A percentile compares a stretch with the other conserved stretches of the same genome.
These are phyloP conservation scores for Harmothoe impar DNA, from an alignment of 2,888 invertebrate species.

Conservation along the genomic window DNA sequence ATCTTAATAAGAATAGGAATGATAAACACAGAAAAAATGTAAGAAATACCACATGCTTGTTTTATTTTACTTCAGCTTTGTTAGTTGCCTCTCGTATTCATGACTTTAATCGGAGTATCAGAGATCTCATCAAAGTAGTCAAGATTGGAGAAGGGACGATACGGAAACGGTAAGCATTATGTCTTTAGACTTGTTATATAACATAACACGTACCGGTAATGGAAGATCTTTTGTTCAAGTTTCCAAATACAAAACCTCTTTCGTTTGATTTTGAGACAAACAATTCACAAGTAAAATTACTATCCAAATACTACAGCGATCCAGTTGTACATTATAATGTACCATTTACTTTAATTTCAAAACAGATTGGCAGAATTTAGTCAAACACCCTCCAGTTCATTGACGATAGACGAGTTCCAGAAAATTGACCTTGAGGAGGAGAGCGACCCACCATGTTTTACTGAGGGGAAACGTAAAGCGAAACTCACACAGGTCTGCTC, in stretches of 20 bases:
- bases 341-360: neutral
- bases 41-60: neutral
- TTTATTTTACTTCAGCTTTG: slow-evolving; percentile 88
- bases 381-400: slow-evolving; percentile 96
- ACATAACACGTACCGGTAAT: too few species aligned
- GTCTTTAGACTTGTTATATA: too few species aligned
- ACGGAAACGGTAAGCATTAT: slow-evolving; percentile 88
- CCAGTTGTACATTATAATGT: neutral
- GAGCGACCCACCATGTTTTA: slow-evolving; percentile 97
- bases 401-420: slow-evolving; percentile 98
- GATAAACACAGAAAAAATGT: too few species aligned
- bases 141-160: slow-evolving; percentile 97
- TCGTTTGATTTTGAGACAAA: too few species aligned
- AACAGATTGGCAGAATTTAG: slow-evolving; percentile 93
- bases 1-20: too few species aligned
- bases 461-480: slow-evolving; percentile 93
- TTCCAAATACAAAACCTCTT: too few species aligned
- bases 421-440: slow-evolving; percentile 97
- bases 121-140: slow-evolving; percentile 95
- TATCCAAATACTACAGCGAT: too few species aligned
- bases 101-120: slow-evolving; percentile 92
- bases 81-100: slow-evolving; percentile 96
- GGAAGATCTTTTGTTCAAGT: too few species aligned
- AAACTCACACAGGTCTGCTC: slow-evolving; percentile 83
- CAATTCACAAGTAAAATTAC: too few species aligned